Conservation (phyloP, 1,140 invertebrate species). For the Oppia nitens region DNA sequence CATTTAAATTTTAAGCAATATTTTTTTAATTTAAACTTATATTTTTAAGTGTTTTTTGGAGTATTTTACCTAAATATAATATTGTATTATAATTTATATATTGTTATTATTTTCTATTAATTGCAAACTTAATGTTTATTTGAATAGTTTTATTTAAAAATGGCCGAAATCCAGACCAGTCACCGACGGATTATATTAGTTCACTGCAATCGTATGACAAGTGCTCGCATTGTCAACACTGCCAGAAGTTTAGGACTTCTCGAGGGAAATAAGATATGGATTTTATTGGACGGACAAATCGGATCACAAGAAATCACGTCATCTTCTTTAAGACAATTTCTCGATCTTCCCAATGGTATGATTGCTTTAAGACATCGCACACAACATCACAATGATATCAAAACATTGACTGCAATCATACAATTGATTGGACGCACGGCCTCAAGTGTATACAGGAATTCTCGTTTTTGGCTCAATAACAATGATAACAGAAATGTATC, state of each 20-base stretch:
- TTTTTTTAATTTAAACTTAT: background rate
- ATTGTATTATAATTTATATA: background rate
- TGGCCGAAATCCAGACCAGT: conserved; percentile 16
- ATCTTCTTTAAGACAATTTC: background rate
- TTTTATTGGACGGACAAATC: conserved; percentile 15
- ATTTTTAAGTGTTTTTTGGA: background rate
- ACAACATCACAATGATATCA: conserved; percentile 3
- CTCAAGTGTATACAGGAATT: conserved; percentile 8
- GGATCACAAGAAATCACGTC: background rate
- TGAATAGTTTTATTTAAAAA: conserved; percentile 16
- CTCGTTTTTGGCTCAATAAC: conserved; percentile 7
- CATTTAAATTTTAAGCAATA: background rate
- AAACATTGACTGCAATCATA: conserved; percentile 11
- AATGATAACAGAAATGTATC: conserved; percentile 2
- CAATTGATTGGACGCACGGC: conserved; percentile 16
- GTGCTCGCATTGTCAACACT: conserved; percentile 10
- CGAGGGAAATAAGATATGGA: conserved; percentile 19
- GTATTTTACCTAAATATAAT: background rate
- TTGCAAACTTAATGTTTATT: background rate
- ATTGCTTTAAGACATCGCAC: conserved; percentile 11
- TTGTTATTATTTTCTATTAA: background rate
- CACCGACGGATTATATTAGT: conserved; percentile 16
- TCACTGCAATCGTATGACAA: conserved; percentile 14
- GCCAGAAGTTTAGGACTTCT: conserved; percentile 12
- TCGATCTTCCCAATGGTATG: conserved; percentile 16